Conservation (phyloP, 2,113 vertebrate species). For the Indicator indicator region DNA sequence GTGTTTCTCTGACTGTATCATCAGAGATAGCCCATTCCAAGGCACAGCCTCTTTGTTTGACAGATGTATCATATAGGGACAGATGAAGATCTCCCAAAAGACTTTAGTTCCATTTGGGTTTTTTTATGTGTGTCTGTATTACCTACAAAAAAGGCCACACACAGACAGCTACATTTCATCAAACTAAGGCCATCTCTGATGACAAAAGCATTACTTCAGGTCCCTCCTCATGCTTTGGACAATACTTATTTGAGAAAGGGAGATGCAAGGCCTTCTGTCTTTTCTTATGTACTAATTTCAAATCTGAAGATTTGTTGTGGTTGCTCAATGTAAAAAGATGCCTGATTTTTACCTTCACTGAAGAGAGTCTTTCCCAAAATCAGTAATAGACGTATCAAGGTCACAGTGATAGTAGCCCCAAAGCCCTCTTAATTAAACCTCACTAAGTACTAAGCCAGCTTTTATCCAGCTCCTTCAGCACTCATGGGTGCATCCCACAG, state of each 20-base stretch:
- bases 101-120: accelerated
- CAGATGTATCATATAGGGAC: not conserved
- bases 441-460: not conserved
- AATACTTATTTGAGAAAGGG: not conserved
- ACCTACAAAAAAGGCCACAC: not conserved
- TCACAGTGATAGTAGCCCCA: not conserved
- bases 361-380: not conserved
- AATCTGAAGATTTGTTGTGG: accelerated
- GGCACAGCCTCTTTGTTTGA: not conserved
- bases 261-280: not conserved
- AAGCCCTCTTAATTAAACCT: not conserved
- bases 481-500: too few species aligned
- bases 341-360: not conserved
- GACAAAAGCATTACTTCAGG: not conserved
- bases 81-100: not conserved
- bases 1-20: too few species aligned
- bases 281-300: not conserved
- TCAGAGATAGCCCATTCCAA: not conserved
- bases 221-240: not conserved
- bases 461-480: too few species aligned
- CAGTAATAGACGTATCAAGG: not conserved
- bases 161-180: not conserved
- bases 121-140: not conserved
- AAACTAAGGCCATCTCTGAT: not conserved
- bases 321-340: not conserved